Base-by-base conservation (phyloP, 2,113 vertebrate genomes). In the Tauraco erythrolophus region DNA sequence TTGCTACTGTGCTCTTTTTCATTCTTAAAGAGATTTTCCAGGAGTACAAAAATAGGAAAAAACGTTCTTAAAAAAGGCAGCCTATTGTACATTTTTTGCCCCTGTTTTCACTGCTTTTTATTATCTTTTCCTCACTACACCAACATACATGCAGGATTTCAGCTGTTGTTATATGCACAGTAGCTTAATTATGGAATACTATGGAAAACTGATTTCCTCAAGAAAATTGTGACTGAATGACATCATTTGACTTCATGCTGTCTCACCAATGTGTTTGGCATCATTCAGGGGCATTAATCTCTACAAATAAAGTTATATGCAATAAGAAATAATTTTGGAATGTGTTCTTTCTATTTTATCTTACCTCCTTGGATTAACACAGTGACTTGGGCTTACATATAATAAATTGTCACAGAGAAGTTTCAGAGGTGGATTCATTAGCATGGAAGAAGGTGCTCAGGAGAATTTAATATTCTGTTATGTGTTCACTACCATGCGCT, bases 31-130 rank as follows among this genome's bases (percentile, higher is more conserved):
- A 50, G 27, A 46, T 81, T 86, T 79, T 87, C 41, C 37, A 87
- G 51, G 69, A 86, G 82, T 91, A 83, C 18, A 89, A 68, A 79
- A 81, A 75, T n/a, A 65, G 69, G n/a, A 74, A 79, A 78, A 92
- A 61, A 17, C 23, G 3, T 53, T 21, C 25, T 76, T 77, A 3
- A 43, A 84, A 62, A 68, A 79, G 33, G 19, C 24, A 79, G n/a
- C 10, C 50, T 65, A 58, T 43, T 75, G 37, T 53, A 60, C 19
- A 45, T 19, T 72, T 14, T 74, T 92, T 85, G 15, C 14, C 61
- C 16, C 33, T 43, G 12, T 14, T 86, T 82, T 70, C 41, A 13
- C 39, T 48, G 43, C 61, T 39, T 56, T 93, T 21, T 46, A 4
- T 69, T 53, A 22, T 58, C 41, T 83, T 88, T 84, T 71, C 19